Evolutionary conservation across 2,113 vertebrate genomes (phyloP).

Genomic region (Hiodon alosoides): DNA sequence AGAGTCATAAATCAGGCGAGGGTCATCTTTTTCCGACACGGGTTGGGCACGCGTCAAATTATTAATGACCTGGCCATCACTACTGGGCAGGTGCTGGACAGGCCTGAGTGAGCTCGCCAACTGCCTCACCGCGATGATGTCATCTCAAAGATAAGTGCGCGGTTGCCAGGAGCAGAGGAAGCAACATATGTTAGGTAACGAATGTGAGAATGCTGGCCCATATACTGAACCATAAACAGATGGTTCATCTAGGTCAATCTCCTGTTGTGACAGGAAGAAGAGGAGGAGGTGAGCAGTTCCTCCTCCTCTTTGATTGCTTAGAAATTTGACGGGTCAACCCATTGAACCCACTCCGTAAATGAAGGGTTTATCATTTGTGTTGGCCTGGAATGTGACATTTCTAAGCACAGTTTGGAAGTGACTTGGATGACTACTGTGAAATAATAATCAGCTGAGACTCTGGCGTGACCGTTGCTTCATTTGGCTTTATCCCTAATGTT

Average conservation of each 20-base stretch:
- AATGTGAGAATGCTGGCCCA: slow-evolving; percentile 40
- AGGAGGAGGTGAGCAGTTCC: slow-evolving; percentile 13
- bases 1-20: too few species aligned
- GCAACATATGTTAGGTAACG: slow-evolving; percentile 41
- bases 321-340: too few species aligned
- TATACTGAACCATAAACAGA: slow-evolving; percentile 45
- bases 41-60: too few species aligned
- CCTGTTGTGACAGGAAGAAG: slow-evolving; percentile 35
- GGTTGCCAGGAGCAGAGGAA: slow-evolving; percentile 27
- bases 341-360: too few species aligned
- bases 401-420: too few species aligned
- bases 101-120: not conserved
- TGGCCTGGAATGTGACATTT: not conserved
- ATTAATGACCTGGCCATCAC: too few species aligned
- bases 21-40: too few species aligned
- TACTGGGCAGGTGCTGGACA: not conserved
- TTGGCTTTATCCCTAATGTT: too few species aligned
- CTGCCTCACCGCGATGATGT: slow-evolving; percentile 17
- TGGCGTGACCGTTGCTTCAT: too few species aligned
- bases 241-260: slow-evolving; percentile 55
- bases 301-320: not conserved
- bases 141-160: not conserved
- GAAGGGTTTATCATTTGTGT: not conserved
- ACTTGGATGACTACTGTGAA: too few species aligned
- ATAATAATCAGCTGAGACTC: too few species aligned